Evolutionary conservation across 1,140 invertebrate genomes (phyloP).

Genomic region (Drosophila bipectinata): DNA sequence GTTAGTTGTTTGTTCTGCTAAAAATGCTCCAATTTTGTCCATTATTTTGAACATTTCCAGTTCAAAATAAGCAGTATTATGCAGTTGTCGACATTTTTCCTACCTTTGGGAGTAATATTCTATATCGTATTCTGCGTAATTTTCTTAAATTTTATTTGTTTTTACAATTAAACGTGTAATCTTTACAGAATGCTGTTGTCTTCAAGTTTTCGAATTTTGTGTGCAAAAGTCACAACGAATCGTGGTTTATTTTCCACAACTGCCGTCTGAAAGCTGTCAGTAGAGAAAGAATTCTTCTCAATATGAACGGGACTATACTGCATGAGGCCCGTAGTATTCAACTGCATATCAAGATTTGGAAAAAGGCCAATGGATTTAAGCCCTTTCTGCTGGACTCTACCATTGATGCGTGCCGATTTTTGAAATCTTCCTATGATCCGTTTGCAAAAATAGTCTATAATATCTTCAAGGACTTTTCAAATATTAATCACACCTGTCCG

Average conservation of each 20-base stretch:
- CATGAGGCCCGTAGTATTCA: neutral
- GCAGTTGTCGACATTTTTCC: no score
- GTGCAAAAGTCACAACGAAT: neutral
- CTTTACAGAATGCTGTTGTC: neutral
- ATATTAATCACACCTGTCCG: neutral
- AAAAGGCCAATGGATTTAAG: neutral
- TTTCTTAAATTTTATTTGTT: no score
- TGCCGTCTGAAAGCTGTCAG: neutral
- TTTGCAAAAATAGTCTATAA: neutral
- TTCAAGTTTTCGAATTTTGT: neutral
- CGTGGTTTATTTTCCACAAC: neutral
- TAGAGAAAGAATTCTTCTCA: neutral
- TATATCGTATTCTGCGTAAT: no score
- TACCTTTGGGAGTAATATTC: no score
- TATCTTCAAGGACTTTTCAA: neutral
- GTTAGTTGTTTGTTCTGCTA: no score
- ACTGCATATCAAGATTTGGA: neutral
- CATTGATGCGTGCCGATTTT: neutral
- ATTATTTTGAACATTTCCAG: no score
- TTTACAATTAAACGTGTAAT: no score
- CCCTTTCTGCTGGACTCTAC: neutral
- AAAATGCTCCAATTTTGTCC: no score
- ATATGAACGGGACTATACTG: neutral
- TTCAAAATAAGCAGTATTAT: no score
- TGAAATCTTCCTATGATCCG: neutral